Conservation (phyloP, 1,140 invertebrate species). For the Bombus difficillimus region DNA sequence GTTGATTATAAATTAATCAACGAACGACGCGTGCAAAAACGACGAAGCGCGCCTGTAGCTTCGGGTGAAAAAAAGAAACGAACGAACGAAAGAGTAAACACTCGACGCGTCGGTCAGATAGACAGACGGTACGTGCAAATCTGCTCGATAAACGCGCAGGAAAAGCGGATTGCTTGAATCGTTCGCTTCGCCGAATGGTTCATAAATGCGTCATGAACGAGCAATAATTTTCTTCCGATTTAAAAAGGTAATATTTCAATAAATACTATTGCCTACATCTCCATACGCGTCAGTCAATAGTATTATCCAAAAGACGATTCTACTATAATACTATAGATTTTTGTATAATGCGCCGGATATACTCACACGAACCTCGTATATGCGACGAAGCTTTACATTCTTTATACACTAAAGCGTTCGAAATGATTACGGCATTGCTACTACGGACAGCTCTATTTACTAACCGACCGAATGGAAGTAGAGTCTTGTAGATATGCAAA, state of each 20-base stretch:
- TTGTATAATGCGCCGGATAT: neutral
- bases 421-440: neutral
- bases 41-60: too few species aligned
- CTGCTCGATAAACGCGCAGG: too few species aligned
- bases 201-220: neutral
- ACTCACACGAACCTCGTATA: neutral
- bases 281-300: neutral
- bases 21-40: too few species aligned
- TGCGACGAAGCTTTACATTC: neutral
- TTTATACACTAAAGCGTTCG: neutral
- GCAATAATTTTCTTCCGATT: slow-evolving; percentile 17
- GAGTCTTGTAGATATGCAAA: neutral
- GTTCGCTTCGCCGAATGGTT: neutral
- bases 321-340: neutral
- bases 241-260: neutral
- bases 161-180: slow-evolving; percentile 1
- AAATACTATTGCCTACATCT: neutral
- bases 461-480: neutral
- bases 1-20: slow-evolving; percentile 24
- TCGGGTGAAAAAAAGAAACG: neutral
- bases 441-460: neutral
- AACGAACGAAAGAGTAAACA: too few species aligned
- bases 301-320: neutral
- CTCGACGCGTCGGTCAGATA: too few species aligned
- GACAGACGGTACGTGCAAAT: neutral